phyloP scores from a whole-genome alignment of 1,140 invertebrate species.

The Drosophila obscura region DNA sequence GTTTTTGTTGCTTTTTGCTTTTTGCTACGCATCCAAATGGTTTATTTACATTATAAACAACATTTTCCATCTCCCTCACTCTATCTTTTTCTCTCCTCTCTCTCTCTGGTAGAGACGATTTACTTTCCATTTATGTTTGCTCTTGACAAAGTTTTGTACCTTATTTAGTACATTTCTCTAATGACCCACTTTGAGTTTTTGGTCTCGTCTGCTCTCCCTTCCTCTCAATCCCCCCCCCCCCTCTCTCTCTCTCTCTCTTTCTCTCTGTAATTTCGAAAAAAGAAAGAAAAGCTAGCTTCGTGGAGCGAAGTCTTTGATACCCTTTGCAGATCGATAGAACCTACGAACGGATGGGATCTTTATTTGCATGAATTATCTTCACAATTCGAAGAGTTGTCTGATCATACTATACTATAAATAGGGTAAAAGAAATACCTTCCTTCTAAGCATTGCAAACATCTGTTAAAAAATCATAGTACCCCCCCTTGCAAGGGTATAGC shows the following conservation, averaged over 20 bases:
- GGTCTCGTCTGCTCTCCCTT: conserved; percentile 50
- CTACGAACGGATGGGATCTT: no score
- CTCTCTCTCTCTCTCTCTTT: conserved; percentile 16
- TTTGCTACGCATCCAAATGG: conserved; percentile 71
- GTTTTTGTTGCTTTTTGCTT: conserved; percentile 15
- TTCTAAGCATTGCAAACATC: no score
- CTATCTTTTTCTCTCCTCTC: conserved; percentile 31
- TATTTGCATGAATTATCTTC: no score
- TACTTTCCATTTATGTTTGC: conserved; percentile 79
- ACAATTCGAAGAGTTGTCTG: no score
- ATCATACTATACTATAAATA: no score
- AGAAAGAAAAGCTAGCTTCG: conserved; percentile 17
- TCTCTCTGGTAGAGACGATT: conserved; percentile 50
- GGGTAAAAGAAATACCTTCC: no score
- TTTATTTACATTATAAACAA: conserved; percentile 80
- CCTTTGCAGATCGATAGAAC: no score
- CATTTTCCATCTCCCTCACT: conserved; percentile 29
- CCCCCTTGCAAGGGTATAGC: conserved; percentile 1
- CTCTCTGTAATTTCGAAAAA: conserved; percentile 39
- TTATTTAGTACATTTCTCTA: conserved; percentile 83
- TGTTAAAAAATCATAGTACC: no score
- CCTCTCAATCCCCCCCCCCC: conserved; percentile 1
- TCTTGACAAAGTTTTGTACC: conserved; percentile 81
- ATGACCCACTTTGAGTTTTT: conserved; percentile 79
- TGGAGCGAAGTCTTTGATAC: no score